Evolutionary conservation across 2,888 invertebrate species (phyloP), one percentile per base, ranked within the genome.

Genomic region (Lepidonotus clava): DNA sequence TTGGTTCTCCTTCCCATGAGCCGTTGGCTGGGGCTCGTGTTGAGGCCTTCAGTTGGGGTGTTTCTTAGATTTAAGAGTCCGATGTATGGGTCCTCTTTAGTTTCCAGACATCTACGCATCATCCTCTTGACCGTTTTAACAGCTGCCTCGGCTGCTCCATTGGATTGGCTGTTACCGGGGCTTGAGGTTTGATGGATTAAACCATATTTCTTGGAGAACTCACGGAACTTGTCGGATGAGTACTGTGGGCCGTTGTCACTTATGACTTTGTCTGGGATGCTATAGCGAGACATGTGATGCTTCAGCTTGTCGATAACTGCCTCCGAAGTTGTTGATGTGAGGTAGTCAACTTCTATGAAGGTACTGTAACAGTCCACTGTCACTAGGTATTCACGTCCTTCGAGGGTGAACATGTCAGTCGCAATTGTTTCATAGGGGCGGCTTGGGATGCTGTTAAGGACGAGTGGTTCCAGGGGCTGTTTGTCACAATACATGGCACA

Each of bases 361-460:
- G 85, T 84, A 36, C 86, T 87, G 80, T 86, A 87, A 46, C 87
- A 90, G 86, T 90, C 90, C 5, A 89, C 88, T 28, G 87, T 88
- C 21, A 90, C 46, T 0, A 90, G 83, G 86, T 90, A 90, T 34
- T 90, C 84, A 38, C 86, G 53, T 8, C 71, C 86, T 28, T 88
- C 53, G 2, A 87, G 53, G 1, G 36, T 83, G 85, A 91, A 91
- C 4, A 91, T 53, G 67, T 91, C 90, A 34, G 87, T 87, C 2
- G 87, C 89, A n/a, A 90, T 86, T 51, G 88, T 90, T 28, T 86
- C 83, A 86, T 86, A 91, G 34, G 90, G 90, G 34, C 87, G 86
- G n/a, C 87, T 56, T 28, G 89, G 88, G 5, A 88, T 61, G 1
- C 88, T 86, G 61, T 87, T 87, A 11, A 77, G 28, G 2, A 84